Evolutionary conservation across 2,888 invertebrate genomes (phyloP).

Genomic region (Apamea monoglypha): DNA sequence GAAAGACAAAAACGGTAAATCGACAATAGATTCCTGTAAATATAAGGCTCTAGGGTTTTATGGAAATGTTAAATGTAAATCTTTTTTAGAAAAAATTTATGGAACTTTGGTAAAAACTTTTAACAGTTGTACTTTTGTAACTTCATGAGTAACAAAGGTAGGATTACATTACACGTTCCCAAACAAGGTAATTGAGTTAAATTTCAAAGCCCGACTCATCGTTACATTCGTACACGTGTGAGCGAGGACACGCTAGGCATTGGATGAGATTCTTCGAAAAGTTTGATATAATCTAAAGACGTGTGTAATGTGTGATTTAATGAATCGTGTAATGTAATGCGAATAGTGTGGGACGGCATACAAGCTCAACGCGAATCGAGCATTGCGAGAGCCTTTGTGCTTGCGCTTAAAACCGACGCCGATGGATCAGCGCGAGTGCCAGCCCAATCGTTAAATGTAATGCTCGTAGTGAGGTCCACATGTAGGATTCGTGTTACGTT

Average conservation of each 20-base stretch:
- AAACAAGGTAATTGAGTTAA: conserved; percentile 31
- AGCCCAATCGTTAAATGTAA: too few relatives aligned
- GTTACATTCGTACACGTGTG: conserved; percentile 5
- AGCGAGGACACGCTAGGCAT: not conserved
- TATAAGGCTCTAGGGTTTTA: conserved; percentile 40
- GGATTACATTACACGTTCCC: conserved; percentile 19
- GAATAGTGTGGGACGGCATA: not conserved
- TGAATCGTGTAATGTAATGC: not conserved
- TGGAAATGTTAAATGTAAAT: conserved; percentile 17
- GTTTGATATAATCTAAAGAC: not conserved
- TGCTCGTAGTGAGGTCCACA: too few relatives aligned
- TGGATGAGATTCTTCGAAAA: not conserved
- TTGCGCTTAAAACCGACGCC: not conserved
- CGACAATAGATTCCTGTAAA: conserved; percentile 59
- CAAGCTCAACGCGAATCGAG: not conserved
- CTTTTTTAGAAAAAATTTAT: not conserved
- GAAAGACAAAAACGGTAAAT: conserved; percentile 68
- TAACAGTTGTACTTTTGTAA: not conserved
- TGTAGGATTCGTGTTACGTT: too few relatives aligned
- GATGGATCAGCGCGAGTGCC: too few relatives aligned
- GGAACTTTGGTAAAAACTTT: not conserved
- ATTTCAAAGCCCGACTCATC: conserved; percentile 28
- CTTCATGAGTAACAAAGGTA: conserved; percentile 15
- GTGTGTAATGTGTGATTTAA: not conserved
- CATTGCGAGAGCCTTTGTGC: not conserved